Base-by-base conservation (phyloP, 2,797 vertebrate species). In the Fringilla coelebs region DNA sequence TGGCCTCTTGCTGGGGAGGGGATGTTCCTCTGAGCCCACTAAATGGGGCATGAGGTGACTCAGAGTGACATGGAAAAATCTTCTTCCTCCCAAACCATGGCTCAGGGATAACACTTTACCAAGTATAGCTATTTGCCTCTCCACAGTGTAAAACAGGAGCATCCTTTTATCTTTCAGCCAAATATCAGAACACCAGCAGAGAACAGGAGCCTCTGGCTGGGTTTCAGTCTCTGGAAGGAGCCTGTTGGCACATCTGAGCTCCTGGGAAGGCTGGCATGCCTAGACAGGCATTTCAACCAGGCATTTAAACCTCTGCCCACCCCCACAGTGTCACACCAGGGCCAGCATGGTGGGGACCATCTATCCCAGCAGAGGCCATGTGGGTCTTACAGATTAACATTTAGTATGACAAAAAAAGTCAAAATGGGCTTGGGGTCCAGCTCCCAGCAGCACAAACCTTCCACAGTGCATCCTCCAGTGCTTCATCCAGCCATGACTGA, bases 271-370 rank as follows among this genome's bases (percentile, higher is more conserved):
- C 3, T 4, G 2, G 32, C 22, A 15, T 52, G 19, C 40, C 46
- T 38, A 28, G 48, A 34, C 19, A 85, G n/a, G 38, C 40, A 25
- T 51, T 73, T 58, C 77, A 76, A 19, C 11, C 40, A 49, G 45
- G 40, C 1, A 1, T 11, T 38, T 46, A 62, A 82, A 34, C n/a
- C 71, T 71, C 74, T 71, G 21, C 51, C 65, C 0, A 0, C 40
- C 28, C n/a, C 2, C 2, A 32, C 38, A 54, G 17, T 4, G 11
- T 79, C 65, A 43, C 72, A 26, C 36, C 36, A 72, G 16, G 1
- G 36, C 11, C 24, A 26, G 5, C 36, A 17, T 11, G 11, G 36
- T 15, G 14, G 22, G 34, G 28, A 34, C 28, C 28, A 51, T 31
- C 31, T 36, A 14, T 43, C 25, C 46, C 41, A 79, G 54, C 54